phyloP scores from a whole-genome alignment of 1,140 invertebrate species.

The Onthophagus taurus region DNA sequence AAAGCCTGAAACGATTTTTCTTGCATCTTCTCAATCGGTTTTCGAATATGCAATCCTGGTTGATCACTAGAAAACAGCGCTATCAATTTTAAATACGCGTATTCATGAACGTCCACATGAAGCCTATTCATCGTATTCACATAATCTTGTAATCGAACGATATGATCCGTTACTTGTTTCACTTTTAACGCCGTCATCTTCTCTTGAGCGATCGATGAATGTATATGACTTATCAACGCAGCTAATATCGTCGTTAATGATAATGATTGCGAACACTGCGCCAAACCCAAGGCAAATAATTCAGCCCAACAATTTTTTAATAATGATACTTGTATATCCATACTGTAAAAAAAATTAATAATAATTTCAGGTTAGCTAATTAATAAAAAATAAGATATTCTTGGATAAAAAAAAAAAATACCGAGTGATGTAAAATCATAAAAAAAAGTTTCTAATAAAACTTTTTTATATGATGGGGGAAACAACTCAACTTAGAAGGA shows the following conservation, averaged over 20 bases:
- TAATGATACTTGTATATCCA: conserved; percentile 73
- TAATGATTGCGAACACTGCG: conserved; percentile 75
- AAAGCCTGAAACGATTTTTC: conserved; percentile 64
- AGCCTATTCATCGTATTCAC: conserved; percentile 64
- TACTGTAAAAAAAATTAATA: conserved; percentile 45
- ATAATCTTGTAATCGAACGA: conserved; percentile 74
- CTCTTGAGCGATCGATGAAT: conserved; percentile 57
- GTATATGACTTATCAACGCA: conserved; percentile 64
- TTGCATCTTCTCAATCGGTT: conserved; percentile 55
- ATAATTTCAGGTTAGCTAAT: neutral
- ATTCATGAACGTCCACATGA: conserved; percentile 73
- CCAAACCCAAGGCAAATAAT: conserved; percentile 82
- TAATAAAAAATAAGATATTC: neutral
- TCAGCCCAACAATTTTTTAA: conserved; percentile 87
- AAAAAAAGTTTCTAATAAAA: too few species aligned
- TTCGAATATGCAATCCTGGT: conserved; percentile 27
- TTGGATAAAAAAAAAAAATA: conserved; percentile 8
- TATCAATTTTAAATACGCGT: conserved; percentile 83
- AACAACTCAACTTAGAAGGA: too few species aligned
- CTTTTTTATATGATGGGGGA: too few species aligned
- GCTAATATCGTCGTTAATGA: conserved; percentile 73
- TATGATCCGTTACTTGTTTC: conserved; percentile 71
- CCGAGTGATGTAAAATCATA: conserved; percentile 3
- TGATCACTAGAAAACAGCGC: conserved; percentile 65
- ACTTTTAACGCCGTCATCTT: conserved; percentile 63